These are phyloP conservation scores for Tetragonula clypearis DNA, from an alignment of 1,140 invertebrate genomes.

Conservation along the genomic window DNA sequence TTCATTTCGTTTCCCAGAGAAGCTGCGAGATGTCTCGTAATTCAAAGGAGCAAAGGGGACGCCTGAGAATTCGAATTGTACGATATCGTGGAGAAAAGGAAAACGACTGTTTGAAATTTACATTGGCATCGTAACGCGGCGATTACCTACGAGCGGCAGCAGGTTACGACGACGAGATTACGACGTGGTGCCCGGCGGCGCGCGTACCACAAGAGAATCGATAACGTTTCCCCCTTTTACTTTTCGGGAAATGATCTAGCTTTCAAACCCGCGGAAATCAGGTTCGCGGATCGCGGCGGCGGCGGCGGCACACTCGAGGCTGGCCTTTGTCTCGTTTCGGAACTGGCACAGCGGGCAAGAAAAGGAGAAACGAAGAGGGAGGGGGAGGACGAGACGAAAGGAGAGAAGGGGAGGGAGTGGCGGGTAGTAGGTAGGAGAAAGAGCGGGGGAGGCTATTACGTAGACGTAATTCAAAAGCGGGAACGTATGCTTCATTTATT, in stretches of 20 bases:
- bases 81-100: no score
- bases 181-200: no score
- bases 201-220: background rate
- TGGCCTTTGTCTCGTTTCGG: constrained; percentile 61
- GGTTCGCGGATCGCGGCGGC: constrained; percentile 41
- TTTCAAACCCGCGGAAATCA: constrained; percentile 53
- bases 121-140: no score
- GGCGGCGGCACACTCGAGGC: constrained; percentile 21
- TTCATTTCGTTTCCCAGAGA: no score
- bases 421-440: constrained; percentile 11
- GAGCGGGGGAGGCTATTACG: constrained; percentile 69
- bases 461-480: constrained; percentile 76
- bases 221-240: background rate
- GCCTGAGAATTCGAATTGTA: no score
- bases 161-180: no score
- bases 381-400: background rate
- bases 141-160: no score
- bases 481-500: constrained; percentile 79
- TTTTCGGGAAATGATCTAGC: background rate
- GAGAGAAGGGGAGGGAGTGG: background rate
- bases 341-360: constrained; percentile 57
- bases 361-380: constrained; percentile 43
- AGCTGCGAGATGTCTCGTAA: no score
- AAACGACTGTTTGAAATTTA: no score
- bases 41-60: no score